Percentiles rank a stretch among this genome's conserved stretches.
Conservation (phyloP, 1,140 invertebrate species). For the Pomacea maculata region DNA sequence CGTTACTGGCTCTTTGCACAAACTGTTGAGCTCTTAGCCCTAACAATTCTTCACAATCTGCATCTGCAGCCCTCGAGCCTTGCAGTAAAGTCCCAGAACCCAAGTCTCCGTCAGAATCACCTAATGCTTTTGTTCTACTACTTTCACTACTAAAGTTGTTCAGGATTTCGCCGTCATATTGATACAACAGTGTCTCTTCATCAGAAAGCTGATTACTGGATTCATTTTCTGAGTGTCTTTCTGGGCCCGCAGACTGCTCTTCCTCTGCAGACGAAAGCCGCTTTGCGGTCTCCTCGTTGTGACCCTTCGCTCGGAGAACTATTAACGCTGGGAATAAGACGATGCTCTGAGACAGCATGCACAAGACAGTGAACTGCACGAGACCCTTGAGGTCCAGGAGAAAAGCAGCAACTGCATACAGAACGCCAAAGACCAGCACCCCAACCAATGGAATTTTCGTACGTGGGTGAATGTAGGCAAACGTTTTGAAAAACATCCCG, state of each 20-base stretch:
- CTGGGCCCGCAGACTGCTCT: background rate
- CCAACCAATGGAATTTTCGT: constrained; percentile 84
- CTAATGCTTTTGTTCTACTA: background rate
- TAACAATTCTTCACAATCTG: no score
- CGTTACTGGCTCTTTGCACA: no score
- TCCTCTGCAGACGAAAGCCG: background rate
- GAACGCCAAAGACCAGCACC: constrained; percentile 78
- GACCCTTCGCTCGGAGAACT: constrained; percentile 80
- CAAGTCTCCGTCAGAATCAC: no score
- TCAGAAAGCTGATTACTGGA: background rate
- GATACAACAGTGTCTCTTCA: background rate
- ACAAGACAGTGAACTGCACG: constrained; percentile 91
- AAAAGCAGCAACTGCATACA: constrained; percentile 80
- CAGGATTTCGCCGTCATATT: background rate
- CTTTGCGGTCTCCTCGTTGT: background rate
- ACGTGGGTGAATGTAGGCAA: constrained; percentile 78
- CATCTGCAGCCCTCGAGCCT: no score
- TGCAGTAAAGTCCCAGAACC: no score
- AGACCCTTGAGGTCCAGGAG: constrained; percentile 87
- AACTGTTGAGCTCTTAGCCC: no score
- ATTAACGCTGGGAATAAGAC: constrained; percentile 87
- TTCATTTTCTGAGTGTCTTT: background rate
- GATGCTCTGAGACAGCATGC: constrained; percentile 85
- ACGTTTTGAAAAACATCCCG: constrained; percentile 81
- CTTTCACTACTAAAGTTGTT: background rate